phyloP scores from a whole-genome alignment of 2,113 vertebrate species.

The Megaceryle maxima region DNA sequence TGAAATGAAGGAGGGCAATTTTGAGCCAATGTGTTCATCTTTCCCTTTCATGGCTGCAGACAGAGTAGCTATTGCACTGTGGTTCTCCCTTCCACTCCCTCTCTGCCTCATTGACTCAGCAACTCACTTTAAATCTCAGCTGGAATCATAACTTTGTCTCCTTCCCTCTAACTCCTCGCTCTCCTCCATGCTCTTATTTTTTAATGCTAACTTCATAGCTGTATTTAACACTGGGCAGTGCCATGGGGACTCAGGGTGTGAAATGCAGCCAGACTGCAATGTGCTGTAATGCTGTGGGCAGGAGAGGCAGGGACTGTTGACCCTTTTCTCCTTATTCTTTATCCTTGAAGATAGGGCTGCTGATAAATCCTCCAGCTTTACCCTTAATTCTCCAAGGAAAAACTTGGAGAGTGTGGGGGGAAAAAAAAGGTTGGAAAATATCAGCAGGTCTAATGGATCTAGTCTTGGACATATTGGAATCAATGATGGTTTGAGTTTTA shows the following conservation, averaged over 20 bases:
- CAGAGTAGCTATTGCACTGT: not conserved
- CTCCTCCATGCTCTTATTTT: not conserved
- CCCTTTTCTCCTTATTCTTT: not conserved
- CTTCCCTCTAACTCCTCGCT: not conserved
- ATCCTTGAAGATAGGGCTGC: not conserved
- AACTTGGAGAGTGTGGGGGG: not conserved
- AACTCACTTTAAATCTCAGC: not conserved
- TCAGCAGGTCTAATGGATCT: not conserved
- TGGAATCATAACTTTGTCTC: not conserved
- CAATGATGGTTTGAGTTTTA: not conserved
- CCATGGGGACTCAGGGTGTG: not conserved
- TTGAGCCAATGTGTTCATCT: not conserved
- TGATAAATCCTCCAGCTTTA: not conserved
- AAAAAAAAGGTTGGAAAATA: not conserved
- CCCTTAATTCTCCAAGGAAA: not conserved
- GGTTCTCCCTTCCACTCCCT: not conserved
- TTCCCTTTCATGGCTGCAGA: not conserved
- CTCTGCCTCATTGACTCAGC: not conserved
- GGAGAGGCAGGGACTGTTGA: too few relatives aligned
- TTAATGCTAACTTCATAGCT: not conserved
- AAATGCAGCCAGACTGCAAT: not conserved
- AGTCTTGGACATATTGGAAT: fast-evolving
- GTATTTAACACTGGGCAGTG: not conserved
- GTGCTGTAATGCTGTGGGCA: fast-evolving
- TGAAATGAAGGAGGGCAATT: not conserved